Conservation (phyloP, 2,797 vertebrate species). For the Anas bahamensis region DNA sequence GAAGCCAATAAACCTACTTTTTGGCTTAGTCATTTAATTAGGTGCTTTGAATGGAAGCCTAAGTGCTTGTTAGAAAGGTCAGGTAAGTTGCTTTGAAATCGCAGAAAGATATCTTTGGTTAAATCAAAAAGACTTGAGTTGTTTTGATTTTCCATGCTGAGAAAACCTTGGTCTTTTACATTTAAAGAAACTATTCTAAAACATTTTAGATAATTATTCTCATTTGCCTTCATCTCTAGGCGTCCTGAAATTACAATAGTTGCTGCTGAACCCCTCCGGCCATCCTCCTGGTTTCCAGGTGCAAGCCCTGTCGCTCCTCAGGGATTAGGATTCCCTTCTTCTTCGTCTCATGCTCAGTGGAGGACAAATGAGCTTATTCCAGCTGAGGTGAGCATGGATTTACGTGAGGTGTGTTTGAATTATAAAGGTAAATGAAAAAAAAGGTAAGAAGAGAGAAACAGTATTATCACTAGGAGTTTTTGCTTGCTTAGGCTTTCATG, state of each 20-base stretch:
- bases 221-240: constrained; percentile 69
- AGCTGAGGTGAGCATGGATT: constrained; percentile 79
- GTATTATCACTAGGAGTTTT: not conserved
- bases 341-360: constrained; percentile 81
- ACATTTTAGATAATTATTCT: not conserved
- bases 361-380: constrained; percentile 80
- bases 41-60: not conserved
- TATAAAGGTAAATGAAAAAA: not conserved
- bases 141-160: not conserved
- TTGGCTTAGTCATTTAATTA: constrained; percentile 14
- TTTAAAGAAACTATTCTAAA: not conserved
- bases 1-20: constrained; percentile 29
- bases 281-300: constrained; percentile 86
- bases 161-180: not conserved
- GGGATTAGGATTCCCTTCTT: constrained; percentile 79
- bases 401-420: not conserved
- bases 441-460: not conserved
- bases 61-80: not conserved
- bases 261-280: constrained; percentile 87
- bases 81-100: not conserved
- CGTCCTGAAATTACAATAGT: constrained; percentile 93
- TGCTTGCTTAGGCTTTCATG: not conserved
- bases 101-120: not conserved
- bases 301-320: constrained; percentile 74
- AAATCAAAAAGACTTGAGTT: not conserved